Percentiles rank a stretch among this genome's conserved stretches.
Conservation (phyloP, 2,113 vertebrate genomes). For the Epinephelus fuscoguttatus region DNA sequence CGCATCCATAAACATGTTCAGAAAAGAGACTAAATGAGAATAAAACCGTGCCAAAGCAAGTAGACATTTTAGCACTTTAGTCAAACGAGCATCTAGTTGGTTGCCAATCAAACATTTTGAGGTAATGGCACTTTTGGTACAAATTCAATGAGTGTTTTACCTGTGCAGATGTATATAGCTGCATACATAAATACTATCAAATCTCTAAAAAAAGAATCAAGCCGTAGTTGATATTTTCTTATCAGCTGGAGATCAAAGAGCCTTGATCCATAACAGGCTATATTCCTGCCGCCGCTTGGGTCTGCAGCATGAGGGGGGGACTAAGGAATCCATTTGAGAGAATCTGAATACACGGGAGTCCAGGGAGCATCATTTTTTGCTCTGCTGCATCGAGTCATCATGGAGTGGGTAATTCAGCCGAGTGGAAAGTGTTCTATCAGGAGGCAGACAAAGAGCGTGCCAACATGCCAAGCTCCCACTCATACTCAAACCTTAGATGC, state of each 20-base stretch:
- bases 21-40: constrained; percentile 9
- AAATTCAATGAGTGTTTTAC: constrained; percentile 1
- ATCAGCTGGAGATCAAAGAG: constrained; percentile 47
- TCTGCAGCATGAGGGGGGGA: constrained; percentile 22
- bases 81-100: not conserved
- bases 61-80: constrained; percentile 7
- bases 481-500: constrained; percentile 41
- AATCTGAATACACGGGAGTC: constrained; percentile 75
- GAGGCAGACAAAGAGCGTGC: constrained; percentile 70
- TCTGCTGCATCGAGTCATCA: constrained; percentile 77
- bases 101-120: not conserved
- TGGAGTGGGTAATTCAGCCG: constrained; percentile 77
- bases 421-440: constrained; percentile 79
- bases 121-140: not conserved
- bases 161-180: not conserved
- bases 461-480: constrained; percentile 49
- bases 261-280: constrained; percentile 40
- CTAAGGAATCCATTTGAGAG: constrained; percentile 70
- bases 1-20: constrained; percentile 15
- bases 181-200: not conserved
- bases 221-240: constrained; percentile 36
- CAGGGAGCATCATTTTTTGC: constrained; percentile 79
- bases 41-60: constrained; percentile 19
- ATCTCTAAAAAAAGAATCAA: not conserved
- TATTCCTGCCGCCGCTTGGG: not conserved